Conservation (phyloP, 2,113 vertebrate species). For the Saguinus midas region DNA sequence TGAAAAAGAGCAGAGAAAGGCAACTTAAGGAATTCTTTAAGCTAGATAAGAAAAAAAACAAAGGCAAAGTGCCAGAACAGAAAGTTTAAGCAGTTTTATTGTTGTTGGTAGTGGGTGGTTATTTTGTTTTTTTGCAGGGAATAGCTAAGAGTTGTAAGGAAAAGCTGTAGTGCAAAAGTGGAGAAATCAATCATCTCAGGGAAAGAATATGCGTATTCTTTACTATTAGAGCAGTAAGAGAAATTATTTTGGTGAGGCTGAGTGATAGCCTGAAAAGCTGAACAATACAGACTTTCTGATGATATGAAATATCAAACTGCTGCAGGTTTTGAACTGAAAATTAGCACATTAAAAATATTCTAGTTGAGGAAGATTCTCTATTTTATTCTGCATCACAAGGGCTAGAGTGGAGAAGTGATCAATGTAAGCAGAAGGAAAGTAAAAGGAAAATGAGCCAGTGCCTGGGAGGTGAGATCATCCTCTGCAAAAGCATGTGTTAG, state of each 20-base stretch:
- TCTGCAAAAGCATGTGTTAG: not conserved
- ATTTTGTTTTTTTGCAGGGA: constrained; percentile 10
- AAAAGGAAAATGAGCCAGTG: not conserved
- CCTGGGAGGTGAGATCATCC: not conserved
- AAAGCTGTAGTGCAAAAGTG: not conserved
- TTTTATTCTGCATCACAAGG: not conserved
- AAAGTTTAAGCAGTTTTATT: not conserved
- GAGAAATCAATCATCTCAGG: not conserved
- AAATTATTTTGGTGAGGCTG: not conserved
- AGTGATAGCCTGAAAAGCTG: not conserved
- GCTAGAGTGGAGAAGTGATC: not conserved
- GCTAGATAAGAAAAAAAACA: not conserved
- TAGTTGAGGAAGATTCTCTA: not conserved
- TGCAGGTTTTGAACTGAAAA: not conserved
- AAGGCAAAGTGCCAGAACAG: not conserved
- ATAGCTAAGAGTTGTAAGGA: not conserved
- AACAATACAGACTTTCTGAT: not conserved
- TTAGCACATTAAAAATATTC: not conserved
- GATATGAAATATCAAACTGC: not conserved
- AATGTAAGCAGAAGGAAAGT: not conserved
- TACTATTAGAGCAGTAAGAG: not conserved
- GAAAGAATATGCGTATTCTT: not conserved
- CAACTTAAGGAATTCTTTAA: not conserved
- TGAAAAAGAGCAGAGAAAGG: not conserved
- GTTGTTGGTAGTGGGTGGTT: not conserved